Percentiles rank a stretch among this genome's conserved stretches.
Evolutionary conservation across 2,888 invertebrate species (phyloP).

Genomic region (Leistus spinibarbis): DNA sequence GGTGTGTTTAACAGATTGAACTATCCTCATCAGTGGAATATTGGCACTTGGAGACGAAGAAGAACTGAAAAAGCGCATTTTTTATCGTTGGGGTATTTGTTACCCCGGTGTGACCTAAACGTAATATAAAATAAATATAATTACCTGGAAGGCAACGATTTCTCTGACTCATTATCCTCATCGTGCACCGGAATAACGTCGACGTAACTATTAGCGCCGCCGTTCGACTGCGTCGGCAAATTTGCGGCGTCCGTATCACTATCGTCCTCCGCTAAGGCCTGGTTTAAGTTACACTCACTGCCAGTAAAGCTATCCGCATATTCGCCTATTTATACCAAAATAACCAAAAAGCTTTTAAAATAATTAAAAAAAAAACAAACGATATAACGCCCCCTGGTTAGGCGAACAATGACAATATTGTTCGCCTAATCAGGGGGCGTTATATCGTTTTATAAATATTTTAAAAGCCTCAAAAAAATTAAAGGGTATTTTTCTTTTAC

Average conservation of each 20-base stretch:
- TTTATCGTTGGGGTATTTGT: no score
- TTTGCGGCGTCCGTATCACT: conserved; percentile 60
- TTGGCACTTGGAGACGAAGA: conserved; percentile 90
- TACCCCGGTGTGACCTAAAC: no score
- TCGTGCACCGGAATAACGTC: conserved; percentile 58
- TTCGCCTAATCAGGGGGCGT: no score
- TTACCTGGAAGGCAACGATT: conserved; percentile 54
- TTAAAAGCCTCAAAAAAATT: background rate
- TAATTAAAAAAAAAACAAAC: no score
- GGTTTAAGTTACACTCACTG: conserved; percentile 58
- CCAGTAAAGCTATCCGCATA: conserved; percentile 63
- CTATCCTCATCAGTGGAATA: conserved; percentile 98
- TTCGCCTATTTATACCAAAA: conserved; percentile 53
- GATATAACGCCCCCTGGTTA: no score
- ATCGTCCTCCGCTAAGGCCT: conserved; percentile 62
- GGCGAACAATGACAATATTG: no score
- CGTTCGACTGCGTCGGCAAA: conserved; percentile 49
- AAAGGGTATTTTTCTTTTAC: conserved; percentile 42
- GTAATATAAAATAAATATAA: background rate
- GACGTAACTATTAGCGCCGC: conserved; percentile 50
- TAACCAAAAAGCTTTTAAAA: background rate
- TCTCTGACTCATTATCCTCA: conserved; percentile 54
- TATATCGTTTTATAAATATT: no score
- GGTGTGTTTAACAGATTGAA: conserved; percentile 98
- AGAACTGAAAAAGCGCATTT: conserved; percentile 58